Conservation (phyloP, 2,113 vertebrate species). For the Talpa occidentalis region DNA sequence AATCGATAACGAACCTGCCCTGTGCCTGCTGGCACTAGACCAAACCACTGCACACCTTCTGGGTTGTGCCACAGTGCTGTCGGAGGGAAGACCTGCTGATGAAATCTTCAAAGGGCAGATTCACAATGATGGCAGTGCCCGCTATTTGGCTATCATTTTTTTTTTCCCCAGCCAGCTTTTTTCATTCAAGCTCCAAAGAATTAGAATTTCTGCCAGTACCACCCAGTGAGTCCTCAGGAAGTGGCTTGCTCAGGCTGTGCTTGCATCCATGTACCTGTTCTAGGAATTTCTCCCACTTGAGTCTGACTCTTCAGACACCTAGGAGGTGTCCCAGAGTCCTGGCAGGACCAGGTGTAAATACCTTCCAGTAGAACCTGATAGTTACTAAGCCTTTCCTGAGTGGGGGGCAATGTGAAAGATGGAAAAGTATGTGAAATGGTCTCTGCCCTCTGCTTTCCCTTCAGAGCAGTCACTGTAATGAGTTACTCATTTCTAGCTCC, state of each 20-base stretch:
- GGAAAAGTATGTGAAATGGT: neutral
- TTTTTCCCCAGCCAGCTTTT: neutral
- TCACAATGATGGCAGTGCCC: neutral
- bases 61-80: neutral
- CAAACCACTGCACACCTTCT: neutral
- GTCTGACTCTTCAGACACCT: neutral
- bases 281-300: neutral
- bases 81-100: neutral
- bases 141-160: neutral
- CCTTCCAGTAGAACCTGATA: neutral
- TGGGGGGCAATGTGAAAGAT: neutral
- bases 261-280: neutral
- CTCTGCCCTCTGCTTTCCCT: neutral
- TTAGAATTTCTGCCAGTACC: neutral
- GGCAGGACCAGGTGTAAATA: neutral
- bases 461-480: neutral
- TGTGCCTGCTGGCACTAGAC: no score
- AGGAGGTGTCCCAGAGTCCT: no score
- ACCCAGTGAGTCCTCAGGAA: neutral
- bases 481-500: neutral
- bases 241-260: neutral
- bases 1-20: no score
- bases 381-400: neutral
- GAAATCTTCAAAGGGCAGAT: constrained; percentile 26
- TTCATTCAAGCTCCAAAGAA: constrained; percentile 39